Evolutionary conservation across 2,888 invertebrate species (phyloP).

Genomic region (Papilio gigon): DNA sequence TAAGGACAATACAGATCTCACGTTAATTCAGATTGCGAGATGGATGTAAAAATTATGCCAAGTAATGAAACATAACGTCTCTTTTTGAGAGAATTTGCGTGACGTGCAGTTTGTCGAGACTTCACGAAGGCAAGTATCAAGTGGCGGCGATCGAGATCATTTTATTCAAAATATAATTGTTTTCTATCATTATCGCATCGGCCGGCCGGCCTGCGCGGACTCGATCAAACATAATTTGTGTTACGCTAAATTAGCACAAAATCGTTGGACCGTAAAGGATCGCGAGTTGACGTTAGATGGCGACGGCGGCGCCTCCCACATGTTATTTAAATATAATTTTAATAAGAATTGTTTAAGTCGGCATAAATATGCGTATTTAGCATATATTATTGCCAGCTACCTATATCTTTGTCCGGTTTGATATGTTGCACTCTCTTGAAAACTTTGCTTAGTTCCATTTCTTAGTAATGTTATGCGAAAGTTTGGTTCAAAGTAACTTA

Average conservation of each 20-base stretch:
- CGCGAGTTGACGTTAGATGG: not conserved
- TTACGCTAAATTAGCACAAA: slow-evolving; percentile 1
- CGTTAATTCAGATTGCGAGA: not conserved
- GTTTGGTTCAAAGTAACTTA: no score
- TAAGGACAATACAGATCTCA: not conserved
- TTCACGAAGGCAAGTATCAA: not conserved
- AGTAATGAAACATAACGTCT: not conserved
- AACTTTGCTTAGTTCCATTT: no score
- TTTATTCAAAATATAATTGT: no score
- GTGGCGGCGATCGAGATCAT: no score
- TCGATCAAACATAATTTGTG: not conserved
- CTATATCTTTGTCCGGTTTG: no score
- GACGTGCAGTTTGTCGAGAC: not conserved
- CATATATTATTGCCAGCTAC: no score
- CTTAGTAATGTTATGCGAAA: no score
- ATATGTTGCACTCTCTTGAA: no score
- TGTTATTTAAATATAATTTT: not conserved
- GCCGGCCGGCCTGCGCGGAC: not conserved
- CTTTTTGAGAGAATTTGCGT: not conserved
- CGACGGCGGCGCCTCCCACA: not conserved
- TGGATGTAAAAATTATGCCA: no score
- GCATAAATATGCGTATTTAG: no score
- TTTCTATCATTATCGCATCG: no score
- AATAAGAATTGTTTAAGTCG: not conserved
- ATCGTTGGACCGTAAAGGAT: not conserved